Base-by-base conservation (phyloP, 2,888 invertebrate species). In the Calameuta pallipes region DNA sequence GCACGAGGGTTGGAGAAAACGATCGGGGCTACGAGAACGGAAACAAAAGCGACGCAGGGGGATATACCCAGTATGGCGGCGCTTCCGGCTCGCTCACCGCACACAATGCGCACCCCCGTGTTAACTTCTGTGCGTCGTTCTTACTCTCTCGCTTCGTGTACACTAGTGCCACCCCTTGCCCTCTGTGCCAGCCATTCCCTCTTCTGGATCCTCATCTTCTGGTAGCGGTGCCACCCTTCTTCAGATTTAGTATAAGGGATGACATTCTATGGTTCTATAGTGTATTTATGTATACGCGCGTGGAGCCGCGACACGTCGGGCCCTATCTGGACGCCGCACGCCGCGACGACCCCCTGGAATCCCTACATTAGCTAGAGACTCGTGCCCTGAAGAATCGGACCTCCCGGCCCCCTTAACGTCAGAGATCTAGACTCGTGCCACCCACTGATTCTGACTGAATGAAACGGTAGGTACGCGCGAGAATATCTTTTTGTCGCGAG, bases 1-100 rank as follows among this genome's bases (percentile, higher is more conserved):
- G 56, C 56, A 56, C 56, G 73, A 70, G 81, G 81, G 81, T 73
- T 68, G 85, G 80, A 83, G 83, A 85, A 86, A 87, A 83, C 85
- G 86, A 85, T 87, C 85, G 84, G 83, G 81, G 82, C 81, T 85
- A 86, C 85, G 86, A 86, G 86, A 85, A 80, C 84, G 83, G 83
- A 87, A 88, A 90, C 89, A 90, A 90, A 87, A 87, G 88, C 83
- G 85, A 84, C 85, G 83, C 84, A 84, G 83, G 84, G 83, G 82
- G 9, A 56, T 56, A 89, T 88, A 88, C 88, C 89, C 89, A 90
- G 89, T 89, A 91, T 90, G 91, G 89, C 90, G 89, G 86, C 89
- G 90, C 87, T 91, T 91, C 91, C 91, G 90, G 91, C 87, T 90
- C 90, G 90, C 89, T 91, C 90, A 89, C 91, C 90, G 86, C 90